Percentiles rank a stretch among this genome's conserved stretches.
Conservation (phyloP, 2,113 vertebrate species). For the Alosa alosa region DNA sequence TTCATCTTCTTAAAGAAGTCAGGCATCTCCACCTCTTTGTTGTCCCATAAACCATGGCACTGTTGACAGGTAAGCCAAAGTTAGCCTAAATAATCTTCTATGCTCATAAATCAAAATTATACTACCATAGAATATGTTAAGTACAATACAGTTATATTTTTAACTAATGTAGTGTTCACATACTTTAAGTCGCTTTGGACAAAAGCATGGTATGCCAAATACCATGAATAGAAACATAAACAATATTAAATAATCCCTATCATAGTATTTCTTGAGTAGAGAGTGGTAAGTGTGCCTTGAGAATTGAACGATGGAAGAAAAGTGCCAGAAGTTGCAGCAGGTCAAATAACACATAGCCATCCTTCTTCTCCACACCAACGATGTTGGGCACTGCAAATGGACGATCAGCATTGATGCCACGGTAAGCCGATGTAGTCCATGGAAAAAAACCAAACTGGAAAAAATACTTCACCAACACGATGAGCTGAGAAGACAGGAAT, state of each 20-base stretch:
- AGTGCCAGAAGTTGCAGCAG: slow-evolving; percentile 71
- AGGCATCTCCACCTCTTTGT: slow-evolving; percentile 70
- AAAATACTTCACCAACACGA: slow-evolving; percentile 77
- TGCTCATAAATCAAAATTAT: too few species aligned
- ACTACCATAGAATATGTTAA: too few species aligned
- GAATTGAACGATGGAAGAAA: slow-evolving; percentile 71
- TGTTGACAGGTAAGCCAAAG: slow-evolving; percentile 36
- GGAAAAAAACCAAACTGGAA: slow-evolving; percentile 80
- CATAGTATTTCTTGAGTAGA: not conserved
- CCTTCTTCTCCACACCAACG: slow-evolving; percentile 71
- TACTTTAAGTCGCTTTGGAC: too few species aligned
- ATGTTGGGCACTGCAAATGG: slow-evolving; percentile 73
- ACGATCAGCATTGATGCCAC: slow-evolving; percentile 69
- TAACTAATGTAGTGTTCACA: too few species aligned
- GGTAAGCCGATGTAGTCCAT: slow-evolving; percentile 69
- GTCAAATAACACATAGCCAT: slow-evolving; percentile 63
- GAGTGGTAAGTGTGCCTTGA: slow-evolving; percentile 58
- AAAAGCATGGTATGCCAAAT: too few species aligned
- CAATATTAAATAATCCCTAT: not conserved
- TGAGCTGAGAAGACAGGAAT: slow-evolving; percentile 61
- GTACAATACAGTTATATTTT: too few species aligned
- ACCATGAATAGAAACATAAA: not conserved
- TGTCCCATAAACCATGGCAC: slow-evolving; percentile 80
- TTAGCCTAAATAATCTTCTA: not conserved
- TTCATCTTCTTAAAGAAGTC: slow-evolving; percentile 72